These are phyloP conservation scores for Acipenser ruthenus DNA, from an alignment of 2,797 vertebrate species.

Conservation along the genomic window DNA sequence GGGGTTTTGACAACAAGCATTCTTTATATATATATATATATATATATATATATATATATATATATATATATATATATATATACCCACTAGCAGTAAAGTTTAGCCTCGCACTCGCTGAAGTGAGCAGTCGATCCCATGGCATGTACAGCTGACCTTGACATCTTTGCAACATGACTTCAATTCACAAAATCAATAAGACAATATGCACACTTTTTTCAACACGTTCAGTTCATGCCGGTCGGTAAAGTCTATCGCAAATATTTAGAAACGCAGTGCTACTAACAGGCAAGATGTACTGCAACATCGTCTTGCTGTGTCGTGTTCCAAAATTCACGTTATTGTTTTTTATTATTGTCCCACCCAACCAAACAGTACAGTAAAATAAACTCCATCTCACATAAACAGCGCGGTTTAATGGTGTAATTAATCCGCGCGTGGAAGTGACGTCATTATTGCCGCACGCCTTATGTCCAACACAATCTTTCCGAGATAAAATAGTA, in stretches of 20 bases:
- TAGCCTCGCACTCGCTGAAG: too few relatives aligned
- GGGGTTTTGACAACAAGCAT: too few relatives aligned
- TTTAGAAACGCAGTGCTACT: not conserved
- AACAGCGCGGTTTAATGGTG: constrained; percentile 5
- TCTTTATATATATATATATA: too few relatives aligned
- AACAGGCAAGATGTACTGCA: not conserved
- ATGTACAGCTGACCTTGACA: too few relatives aligned
- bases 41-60: too few relatives aligned
- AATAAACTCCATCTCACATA: not conserved
- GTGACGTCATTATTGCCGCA: not conserved
- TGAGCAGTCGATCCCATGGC: too few relatives aligned
- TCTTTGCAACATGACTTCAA: too few relatives aligned
- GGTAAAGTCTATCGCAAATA: not conserved
- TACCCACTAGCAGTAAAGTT: too few relatives aligned
- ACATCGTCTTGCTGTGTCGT: not conserved
- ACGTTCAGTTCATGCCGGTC: too few relatives aligned
- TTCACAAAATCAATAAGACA: too few relatives aligned
- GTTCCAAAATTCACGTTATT: not conserved
- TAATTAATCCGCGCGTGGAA: not conserved
- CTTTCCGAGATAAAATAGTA: constrained; percentile 9
- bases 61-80: too few relatives aligned
- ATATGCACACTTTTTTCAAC: too few relatives aligned
- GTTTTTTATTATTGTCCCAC: not conserved
- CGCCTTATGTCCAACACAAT: constrained; percentile 7
- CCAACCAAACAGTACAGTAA: constrained; percentile 4